A percentile compares a stretch with the other conserved stretches of the same genome.
Evolutionary conservation across 2,113 vertebrate species (phyloP).

Genomic region (Mionectes macconnelli): DNA sequence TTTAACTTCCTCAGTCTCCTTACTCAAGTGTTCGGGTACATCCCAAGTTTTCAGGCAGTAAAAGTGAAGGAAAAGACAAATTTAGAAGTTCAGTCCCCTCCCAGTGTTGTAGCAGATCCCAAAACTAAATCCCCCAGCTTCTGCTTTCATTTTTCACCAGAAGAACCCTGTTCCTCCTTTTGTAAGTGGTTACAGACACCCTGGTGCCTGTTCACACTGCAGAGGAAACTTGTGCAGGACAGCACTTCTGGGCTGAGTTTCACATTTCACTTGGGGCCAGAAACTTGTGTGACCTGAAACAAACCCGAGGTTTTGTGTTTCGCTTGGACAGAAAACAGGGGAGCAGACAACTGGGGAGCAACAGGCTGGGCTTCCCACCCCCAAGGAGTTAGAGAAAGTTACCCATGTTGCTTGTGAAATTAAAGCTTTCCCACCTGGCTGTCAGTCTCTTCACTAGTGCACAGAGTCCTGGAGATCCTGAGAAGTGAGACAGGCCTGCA

Average conservation of each 20-base stretch:
- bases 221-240: not conserved
- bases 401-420: not conserved
- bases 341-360: not conserved
- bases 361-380: not conserved
- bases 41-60: not conserved
- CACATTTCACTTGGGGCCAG: not conserved
- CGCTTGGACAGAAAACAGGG: not conserved
- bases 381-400: not conserved
- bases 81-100: not conserved
- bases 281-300: not conserved
- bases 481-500: not conserved
- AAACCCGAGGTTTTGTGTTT: not conserved
- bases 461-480: not conserved
- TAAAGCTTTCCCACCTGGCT: not conserved
- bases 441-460: not conserved
- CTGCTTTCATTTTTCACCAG: not conserved
- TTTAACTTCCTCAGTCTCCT: not conserved
- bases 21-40: not conserved
- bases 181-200: not conserved
- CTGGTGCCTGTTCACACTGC: not conserved
- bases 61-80: not conserved
- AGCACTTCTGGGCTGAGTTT: not conserved
- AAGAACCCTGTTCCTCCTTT: not conserved
- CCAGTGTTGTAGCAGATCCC: not conserved
- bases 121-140: not conserved